Evolutionary conservation across 1,140 invertebrate species (phyloP), one percentile per base, ranked within the genome.

Genomic region (Ptiloglossa arizonensis): DNA sequence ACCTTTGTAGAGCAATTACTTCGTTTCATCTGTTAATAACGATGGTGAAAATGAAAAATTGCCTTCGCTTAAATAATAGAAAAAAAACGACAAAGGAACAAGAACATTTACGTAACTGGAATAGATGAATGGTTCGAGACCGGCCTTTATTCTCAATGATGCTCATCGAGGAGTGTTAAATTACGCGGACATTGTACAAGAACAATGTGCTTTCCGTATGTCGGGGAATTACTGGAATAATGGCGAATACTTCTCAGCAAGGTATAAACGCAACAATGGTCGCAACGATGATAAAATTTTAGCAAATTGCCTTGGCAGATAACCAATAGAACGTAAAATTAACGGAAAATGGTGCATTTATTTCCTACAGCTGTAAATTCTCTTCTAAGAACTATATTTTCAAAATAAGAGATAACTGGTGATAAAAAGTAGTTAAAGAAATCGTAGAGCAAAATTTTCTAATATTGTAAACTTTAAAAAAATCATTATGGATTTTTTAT

Each of bases 101-200:
- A 13, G 74, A 79, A 82, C 77, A 57, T 83, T 83, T 79, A 29
- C 64, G 80, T 82, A 56, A 78, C 48, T 74, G 29, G 76, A 82
- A 81, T 83, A 81, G 80, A n/a, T 59, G 64, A 83, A 82, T 52
- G 57, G 68, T 60, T 73, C 64, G 68, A 54, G 52, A 79, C 50
- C 80, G n/a, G 80, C 75, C 66, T 83, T 83, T 79, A 79, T 71
- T 60, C 66, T 70, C 50, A 64, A 54, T 57, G 52, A 52, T 54
- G 80, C 63, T 66, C 80, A 70, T 82, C 68, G 80, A 83, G 69
- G 59, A 83, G 82, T 79, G 76, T 82, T 74, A 83, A 83, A 83
- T 83, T 83, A 83, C 82, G 68, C 63, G 56, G 60, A 71, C 81
- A 83, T 83, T 83, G 82, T 83, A 66, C 69, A 52, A 41, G 56